These are phyloP conservation scores for Arnoldichthys spilopterus DNA, from an alignment of 2,797 vertebrate genomes.

Conservation along the genomic window DNA sequence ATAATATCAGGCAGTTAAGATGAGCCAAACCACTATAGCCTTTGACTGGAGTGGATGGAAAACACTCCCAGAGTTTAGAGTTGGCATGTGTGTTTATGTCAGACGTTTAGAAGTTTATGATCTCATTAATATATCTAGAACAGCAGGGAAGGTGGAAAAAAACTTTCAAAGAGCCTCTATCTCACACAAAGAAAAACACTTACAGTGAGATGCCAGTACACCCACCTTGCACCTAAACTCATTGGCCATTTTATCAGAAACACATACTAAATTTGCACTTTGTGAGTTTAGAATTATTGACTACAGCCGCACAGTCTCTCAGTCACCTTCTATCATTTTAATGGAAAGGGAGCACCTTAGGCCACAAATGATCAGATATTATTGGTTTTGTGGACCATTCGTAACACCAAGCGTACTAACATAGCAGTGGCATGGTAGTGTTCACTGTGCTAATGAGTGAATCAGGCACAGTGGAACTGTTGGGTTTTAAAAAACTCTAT, in stretches of 20 bases:
- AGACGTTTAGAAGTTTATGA: slow-evolving; percentile 13
- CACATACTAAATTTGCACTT: not conserved
- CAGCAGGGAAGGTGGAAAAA: slow-evolving; percentile 42
- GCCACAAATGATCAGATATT: not conserved
- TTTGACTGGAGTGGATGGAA: slow-evolving; percentile 46
- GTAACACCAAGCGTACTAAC: not conserved
- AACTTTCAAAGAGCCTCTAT: slow-evolving; percentile 13
- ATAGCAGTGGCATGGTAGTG: not conserved
- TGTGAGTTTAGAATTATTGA: not conserved
- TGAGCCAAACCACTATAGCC: slow-evolving; percentile 47
- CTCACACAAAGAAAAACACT: slow-evolving; percentile 7
- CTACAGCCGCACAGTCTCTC: not conserved
- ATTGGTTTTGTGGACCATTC: not conserved
- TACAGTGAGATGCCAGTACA: not conserved
- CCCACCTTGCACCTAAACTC: not conserved
- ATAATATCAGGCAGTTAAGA: slow-evolving; percentile 53
- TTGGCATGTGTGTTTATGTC: slow-evolving; percentile 44
- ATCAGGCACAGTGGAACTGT: not conserved
- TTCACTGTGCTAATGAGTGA: not conserved
- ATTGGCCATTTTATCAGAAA: not conserved
- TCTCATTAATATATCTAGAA: slow-evolving; percentile 24
- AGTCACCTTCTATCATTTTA: not conserved
- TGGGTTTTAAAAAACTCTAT: not conserved
- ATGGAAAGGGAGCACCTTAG: not conserved
- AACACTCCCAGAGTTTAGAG: slow-evolving; percentile 64